phyloP scores from a whole-genome alignment of 1,140 invertebrate genomes.

The Leucophenga varia region DNA sequence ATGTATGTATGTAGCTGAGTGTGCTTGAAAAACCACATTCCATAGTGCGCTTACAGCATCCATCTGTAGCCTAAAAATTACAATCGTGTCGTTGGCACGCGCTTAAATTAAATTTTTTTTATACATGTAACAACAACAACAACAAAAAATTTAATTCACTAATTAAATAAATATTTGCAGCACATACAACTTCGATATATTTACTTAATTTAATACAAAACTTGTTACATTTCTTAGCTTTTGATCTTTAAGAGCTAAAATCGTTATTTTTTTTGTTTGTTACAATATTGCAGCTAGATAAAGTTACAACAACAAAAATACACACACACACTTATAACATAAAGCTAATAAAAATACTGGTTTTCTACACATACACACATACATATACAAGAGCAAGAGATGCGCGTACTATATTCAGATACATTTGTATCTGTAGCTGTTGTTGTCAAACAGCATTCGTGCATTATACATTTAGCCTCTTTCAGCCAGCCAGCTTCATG shows the following conservation, averaged over 20 bases:
- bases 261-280: no score
- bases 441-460: slow-evolving; percentile 30
- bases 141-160: no score
- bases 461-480: no score
- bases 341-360: slow-evolving; percentile 34
- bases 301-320: slow-evolving; percentile 23
- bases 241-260: slow-evolving; percentile 38
- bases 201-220: no score
- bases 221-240: neutral
- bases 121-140: no score
- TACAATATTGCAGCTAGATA: no score
- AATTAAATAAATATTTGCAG: no score
- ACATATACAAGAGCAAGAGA: no score
- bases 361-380: slow-evolving; percentile 32
- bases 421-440: slow-evolving; percentile 16
- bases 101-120: no score
- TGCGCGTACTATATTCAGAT: no score
- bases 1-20: slow-evolving; percentile 23
- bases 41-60: slow-evolving; percentile 37
- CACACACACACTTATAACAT: slow-evolving; percentile 6
- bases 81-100: slow-evolving; percentile 41
- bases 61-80: slow-evolving; percentile 9
- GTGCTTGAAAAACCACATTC: slow-evolving; percentile 49
- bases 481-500: no score
- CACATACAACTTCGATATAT: no score